These are phyloP conservation scores for Pantherophis guttatus DNA, from an alignment of 2,113 vertebrate species.

Conservation along the genomic window DNA sequence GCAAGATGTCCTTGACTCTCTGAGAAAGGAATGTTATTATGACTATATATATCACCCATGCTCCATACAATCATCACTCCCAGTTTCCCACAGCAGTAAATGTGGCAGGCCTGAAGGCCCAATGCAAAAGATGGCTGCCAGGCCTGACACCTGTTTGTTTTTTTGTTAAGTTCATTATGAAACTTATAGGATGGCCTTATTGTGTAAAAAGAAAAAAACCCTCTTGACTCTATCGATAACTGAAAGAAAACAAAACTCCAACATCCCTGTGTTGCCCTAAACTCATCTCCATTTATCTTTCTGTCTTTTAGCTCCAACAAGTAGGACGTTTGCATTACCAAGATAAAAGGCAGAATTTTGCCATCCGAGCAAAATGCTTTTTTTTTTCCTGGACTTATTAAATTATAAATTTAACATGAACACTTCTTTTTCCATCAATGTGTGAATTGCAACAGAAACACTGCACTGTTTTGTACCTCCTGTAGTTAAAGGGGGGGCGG, in stretches of 20 bases:
- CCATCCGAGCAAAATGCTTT: constrained; percentile 48
- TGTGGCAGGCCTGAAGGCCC: too few relatives aligned
- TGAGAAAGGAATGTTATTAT: too few relatives aligned
- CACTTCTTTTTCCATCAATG: constrained; percentile 47
- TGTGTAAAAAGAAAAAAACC: constrained; percentile 21
- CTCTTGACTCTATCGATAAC: constrained; percentile 38
- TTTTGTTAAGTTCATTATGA: constrained; percentile 60
- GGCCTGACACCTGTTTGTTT: too few relatives aligned
- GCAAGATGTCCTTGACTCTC: too few relatives aligned
- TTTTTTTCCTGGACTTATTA: constrained; percentile 36
- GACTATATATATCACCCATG: too few relatives aligned
- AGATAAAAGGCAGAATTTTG: constrained; percentile 32
- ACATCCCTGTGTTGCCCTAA: constrained; percentile 48
- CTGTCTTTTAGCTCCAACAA: constrained; percentile 36
- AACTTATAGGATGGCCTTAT: constrained; percentile 40
- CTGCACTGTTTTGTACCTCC: not conserved
- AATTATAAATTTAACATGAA: constrained; percentile 52
- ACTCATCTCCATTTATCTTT: constrained; percentile 47
- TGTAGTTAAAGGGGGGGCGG: constrained; percentile 11
- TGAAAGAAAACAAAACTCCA: constrained; percentile 47
- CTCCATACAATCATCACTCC: too few relatives aligned
- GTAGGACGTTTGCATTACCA: constrained; percentile 37
- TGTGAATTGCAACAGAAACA: constrained; percentile 43
- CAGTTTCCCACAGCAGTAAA: too few relatives aligned
- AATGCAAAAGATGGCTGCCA: too few relatives aligned